Evolutionary conservation across 2,888 invertebrate species (phyloP), one percentile per base, ranked within the genome.

Genomic region (Ochropacha duplaris): DNA sequence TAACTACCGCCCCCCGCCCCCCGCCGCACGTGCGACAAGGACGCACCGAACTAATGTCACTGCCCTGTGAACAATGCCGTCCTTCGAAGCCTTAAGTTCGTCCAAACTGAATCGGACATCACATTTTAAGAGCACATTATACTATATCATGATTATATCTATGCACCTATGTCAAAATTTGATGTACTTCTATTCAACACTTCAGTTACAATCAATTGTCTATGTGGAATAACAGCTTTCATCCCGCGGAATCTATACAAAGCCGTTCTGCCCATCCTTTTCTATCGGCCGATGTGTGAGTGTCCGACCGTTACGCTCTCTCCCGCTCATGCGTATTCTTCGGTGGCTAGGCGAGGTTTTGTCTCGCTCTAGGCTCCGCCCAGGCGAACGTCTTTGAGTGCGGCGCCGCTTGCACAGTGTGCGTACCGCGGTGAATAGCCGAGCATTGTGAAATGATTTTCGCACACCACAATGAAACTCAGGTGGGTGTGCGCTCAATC

Each of bases 41-140:
- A 92, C 90, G 89, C 90, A 88, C 87, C 87, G 85, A 88, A 78
- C 88, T 86, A 88, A 90, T 92, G 92, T 92, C 92, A 92, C 89
- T 92, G 92, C 90, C 91, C 92, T 90, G 84, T 78, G 74, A 90
- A 92, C 92, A 92, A 92, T 92, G 88, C 88, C 86, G 76, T 86
- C 86, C 86, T 88, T 83, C 82, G 72, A 74, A 71, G 78, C 75
- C 74, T 72, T 66, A 71, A 71, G 60, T 72, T 61, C 63, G 44
- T 39, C 56, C 60, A 77, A 77, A 71, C 66, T 84, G 75, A 86
- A 87, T 82, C 68, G 68, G 84, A 84, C 77, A 36, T 63, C 22
- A 55, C 52, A 60, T 69, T 75, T 61, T 60, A 57, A 72, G 56
- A 14, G 14, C 57, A 61, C 49, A 62, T 64, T 56, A 60, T 0